These are phyloP conservation scores for Strix uralensis DNA, from an alignment of 2,113 vertebrate species.

Conservation along the genomic window DNA sequence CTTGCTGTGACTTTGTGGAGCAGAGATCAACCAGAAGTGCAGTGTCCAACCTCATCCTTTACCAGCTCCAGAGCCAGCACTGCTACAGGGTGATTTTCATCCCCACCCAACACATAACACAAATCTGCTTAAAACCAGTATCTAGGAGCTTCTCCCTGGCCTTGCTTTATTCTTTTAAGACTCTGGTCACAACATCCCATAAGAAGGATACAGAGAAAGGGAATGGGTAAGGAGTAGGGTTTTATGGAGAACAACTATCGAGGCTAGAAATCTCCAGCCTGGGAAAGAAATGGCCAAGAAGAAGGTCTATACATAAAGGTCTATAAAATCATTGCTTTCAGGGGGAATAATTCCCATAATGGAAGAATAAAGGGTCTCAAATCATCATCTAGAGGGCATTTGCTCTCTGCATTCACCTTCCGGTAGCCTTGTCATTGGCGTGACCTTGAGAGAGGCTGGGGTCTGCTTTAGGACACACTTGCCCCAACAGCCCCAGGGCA, in stretches of 20 bases:
- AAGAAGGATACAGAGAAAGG: neutral
- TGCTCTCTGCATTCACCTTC: neutral
- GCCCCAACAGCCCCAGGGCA: neutral
- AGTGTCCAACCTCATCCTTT: neutral
- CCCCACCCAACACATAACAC: neutral
- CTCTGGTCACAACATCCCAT: neutral
- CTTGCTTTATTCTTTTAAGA: neutral
- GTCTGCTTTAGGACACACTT: neutral
- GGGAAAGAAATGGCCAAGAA: neutral
- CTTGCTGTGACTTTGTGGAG: neutral
- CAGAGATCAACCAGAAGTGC: neutral
- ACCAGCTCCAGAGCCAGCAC: neutral
- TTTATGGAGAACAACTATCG: neutral
- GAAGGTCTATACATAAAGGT: neutral
- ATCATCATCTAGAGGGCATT: neutral
- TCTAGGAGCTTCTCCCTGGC: neutral
- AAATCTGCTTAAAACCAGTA: neutral
- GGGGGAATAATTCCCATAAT: neutral
- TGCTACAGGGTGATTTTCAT: neutral
- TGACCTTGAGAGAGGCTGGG: neutral
- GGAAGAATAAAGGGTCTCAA: neutral
- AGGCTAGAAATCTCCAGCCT: neutral
- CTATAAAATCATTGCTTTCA: neutral
- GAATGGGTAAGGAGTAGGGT: neutral
- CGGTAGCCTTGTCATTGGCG: neutral